These are phyloP conservation scores for Morone chrysops DNA, from an alignment of 2,113 vertebrate species.

Conservation along the genomic window DNA sequence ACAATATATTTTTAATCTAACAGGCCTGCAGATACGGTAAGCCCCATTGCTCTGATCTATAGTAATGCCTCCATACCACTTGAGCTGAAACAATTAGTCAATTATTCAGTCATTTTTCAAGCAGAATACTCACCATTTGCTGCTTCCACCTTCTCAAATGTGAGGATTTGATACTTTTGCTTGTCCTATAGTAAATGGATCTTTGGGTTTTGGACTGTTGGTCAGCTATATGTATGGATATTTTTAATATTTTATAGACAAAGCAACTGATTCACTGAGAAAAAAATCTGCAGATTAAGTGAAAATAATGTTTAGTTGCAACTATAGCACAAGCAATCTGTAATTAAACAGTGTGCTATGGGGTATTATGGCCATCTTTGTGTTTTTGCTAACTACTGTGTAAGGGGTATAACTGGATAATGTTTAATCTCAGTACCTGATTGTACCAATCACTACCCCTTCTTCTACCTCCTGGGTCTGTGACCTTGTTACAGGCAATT, in stretches of 20 bases:
- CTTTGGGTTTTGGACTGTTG: neutral
- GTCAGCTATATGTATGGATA: too few relatives aligned
- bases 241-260: neutral
- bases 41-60: neutral
- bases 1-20: constrained; percentile 11
- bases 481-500: too few relatives aligned
- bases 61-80: neutral
- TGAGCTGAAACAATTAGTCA: neutral
- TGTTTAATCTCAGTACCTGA: too few relatives aligned
- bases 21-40: neutral
- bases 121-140: neutral
- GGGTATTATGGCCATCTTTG: too few relatives aligned
- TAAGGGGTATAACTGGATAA: too few relatives aligned
- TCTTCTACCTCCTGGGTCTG: too few relatives aligned
- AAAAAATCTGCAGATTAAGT: neutral
- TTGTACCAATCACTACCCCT: too few relatives aligned
- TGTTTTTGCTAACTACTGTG: too few relatives aligned
- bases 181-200: neutral
- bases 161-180: neutral
- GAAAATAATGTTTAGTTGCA: too few relatives aligned
- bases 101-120: neutral
- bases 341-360: too few relatives aligned
- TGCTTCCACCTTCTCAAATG: neutral
- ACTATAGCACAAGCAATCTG: too few relatives aligned
- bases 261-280: too few relatives aligned